phyloP scores from a whole-genome alignment of 2,113 vertebrate genomes.

The Ictalurus furcatus region DNA sequence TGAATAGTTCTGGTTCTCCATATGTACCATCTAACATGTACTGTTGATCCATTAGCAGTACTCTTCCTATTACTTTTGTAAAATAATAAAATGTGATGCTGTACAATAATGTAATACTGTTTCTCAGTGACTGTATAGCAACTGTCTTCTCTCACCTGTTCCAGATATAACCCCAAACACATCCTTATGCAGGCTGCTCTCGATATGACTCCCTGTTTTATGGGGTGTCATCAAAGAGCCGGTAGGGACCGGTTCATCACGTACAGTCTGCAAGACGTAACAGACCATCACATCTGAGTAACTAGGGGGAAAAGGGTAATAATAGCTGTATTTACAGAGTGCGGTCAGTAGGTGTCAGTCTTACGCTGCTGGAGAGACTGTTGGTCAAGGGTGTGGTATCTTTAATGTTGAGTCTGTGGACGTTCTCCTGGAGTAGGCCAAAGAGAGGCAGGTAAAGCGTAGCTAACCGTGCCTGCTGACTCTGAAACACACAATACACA shows the following conservation, averaged over 20 bases:
- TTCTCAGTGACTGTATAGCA: not conserved
- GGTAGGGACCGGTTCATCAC: constrained; percentile 79
- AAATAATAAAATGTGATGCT: not conserved
- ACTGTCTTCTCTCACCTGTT: constrained; percentile 76
- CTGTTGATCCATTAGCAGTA: not conserved
- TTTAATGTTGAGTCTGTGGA: constrained; percentile 92
- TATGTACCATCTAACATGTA: not conserved
- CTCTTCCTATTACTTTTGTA: not conserved
- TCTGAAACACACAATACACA: constrained; percentile 70
- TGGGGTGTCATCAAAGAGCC: constrained; percentile 86
- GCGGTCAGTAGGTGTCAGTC: constrained; percentile 63
- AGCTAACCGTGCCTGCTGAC: constrained; percentile 92
- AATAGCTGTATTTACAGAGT: not conserved
- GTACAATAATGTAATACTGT: not conserved
- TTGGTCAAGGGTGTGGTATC: constrained; percentile 84
- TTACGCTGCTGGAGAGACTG: constrained; percentile 83
- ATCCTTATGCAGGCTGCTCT: constrained; percentile 92
- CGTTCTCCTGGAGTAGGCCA: constrained; percentile 93
- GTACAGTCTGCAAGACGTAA: constrained; percentile 75
- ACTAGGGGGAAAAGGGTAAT: not conserved
- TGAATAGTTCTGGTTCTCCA: not conserved
- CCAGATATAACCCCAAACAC: constrained; percentile 96
- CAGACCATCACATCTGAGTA: not conserved
- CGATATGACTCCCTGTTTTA: constrained; percentile 82
- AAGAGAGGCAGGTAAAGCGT: constrained; percentile 95